These are phyloP conservation scores for Dorcus parallelipipedus DNA, from an alignment of 2,888 invertebrate species.

Conservation along the genomic window DNA sequence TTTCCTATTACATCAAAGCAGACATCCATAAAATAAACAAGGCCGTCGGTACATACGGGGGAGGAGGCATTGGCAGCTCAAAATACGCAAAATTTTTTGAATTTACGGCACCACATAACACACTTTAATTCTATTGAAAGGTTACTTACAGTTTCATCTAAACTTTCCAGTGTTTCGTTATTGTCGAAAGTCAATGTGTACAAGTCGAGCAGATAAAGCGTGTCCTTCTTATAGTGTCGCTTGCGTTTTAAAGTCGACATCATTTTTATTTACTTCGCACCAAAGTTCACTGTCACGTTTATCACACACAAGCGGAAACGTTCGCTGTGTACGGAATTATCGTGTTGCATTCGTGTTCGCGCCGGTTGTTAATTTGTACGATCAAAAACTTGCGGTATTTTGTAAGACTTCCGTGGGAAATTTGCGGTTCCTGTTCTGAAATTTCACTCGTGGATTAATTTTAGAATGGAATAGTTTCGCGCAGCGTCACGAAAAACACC, in stretches of 20 bases:
- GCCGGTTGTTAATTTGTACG: too few relatives aligned
- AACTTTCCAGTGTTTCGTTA: constrained; percentile 71
- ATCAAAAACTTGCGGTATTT: too few relatives aligned
- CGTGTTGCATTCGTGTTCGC: too few relatives aligned
- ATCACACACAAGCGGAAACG: background rate
- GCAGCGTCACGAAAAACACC: background rate
- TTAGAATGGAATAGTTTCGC: background rate
- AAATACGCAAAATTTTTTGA: too few relatives aligned
- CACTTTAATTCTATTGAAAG: constrained; percentile 3
- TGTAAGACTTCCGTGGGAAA: too few relatives aligned
- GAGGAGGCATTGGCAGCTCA: too few relatives aligned
- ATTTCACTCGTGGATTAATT: too few relatives aligned
- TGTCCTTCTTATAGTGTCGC: constrained; percentile 85
- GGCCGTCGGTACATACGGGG: too few relatives aligned
- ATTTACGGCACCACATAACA: constrained; percentile 1
- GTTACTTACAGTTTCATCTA: constrained; percentile 63
- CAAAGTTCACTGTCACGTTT: background rate
- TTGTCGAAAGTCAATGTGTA: constrained; percentile 84
- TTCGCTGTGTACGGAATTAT: too few relatives aligned
- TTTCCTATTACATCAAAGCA: too few relatives aligned
- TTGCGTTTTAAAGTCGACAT: constrained; percentile 50
- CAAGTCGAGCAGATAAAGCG: constrained; percentile 76
- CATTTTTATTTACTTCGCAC: constrained; percentile 3
- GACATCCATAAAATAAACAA: too few relatives aligned
- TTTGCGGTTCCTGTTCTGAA: too few relatives aligned